phyloP scores from a whole-genome alignment of 2,113 vertebrate species.

The Psammodynastes pulverulentus region DNA sequence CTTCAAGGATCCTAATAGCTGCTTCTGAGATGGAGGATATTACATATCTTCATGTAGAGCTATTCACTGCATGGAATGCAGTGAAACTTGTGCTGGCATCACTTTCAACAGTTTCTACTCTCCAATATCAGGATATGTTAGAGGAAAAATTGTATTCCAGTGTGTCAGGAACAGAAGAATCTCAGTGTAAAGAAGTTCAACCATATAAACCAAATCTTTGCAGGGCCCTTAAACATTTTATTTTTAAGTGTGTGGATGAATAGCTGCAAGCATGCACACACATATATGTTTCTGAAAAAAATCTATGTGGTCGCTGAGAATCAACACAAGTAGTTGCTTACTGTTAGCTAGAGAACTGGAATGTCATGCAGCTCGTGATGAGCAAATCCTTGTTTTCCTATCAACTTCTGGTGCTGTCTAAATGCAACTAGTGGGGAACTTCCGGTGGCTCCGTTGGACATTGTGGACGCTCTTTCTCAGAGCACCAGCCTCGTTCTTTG shows the following conservation, averaged over 20 bases:
- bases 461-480: no score
- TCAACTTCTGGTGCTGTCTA: not conserved
- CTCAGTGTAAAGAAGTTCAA: slow-evolving; percentile 38
- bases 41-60: not conserved
- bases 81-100: no score
- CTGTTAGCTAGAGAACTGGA: not conserved
- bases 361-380: not conserved
- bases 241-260: not conserved
- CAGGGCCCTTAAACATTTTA: slow-evolving; percentile 22
- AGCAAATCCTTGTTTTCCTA: not conserved
- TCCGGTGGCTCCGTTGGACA: no score
- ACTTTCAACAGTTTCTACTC: not conserved
- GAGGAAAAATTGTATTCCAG: not conserved
- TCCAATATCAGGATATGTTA: not conserved
- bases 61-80: not conserved
- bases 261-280: not conserved
- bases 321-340: not conserved
- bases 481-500: no score
- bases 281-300: not conserved
- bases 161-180: not conserved
- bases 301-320: not conserved
- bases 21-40: not conserved
- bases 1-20: not conserved
- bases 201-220: slow-evolving; percentile 15
- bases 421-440: not conserved